Percentiles rank a stretch among this genome's conserved stretches.
Conservation (phyloP, 2,797 vertebrate species). For the Acrossocheilus wenchowensis region DNA sequence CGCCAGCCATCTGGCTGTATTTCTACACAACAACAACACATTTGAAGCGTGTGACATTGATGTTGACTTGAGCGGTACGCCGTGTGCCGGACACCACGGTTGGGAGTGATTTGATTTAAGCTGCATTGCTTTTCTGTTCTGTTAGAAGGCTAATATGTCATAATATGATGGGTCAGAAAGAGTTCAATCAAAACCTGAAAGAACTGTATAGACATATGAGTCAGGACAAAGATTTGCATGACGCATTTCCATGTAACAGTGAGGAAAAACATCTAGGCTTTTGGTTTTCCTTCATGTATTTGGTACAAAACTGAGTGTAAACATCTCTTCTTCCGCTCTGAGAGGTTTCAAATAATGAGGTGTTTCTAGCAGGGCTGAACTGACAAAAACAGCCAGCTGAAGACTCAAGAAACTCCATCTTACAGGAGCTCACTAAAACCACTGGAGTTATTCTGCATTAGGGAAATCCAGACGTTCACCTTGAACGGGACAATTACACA, state of each 20-base stretch:
- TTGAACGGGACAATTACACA: not conserved
- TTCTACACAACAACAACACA: conserved; percentile 21
- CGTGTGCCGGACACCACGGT: not conserved
- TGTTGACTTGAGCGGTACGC: conserved; percentile 12
- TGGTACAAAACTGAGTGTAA: conserved; percentile 3
- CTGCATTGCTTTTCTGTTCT: not conserved
- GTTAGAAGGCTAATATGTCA: not conserved
- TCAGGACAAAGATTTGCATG: not conserved
- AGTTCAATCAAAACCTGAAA: conserved; percentile 2
- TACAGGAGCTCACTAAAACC: not conserved
- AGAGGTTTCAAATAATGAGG: conserved; percentile 10
- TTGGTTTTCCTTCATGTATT: not conserved
- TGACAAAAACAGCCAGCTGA: conserved; percentile 7
- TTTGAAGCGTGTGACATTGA: conserved; percentile 7
- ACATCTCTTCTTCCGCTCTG: not conserved
- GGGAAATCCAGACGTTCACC: not conserved
- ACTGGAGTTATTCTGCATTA: not conserved
- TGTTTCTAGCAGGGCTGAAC: conserved; percentile 3
- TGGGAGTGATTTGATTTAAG: not conserved
- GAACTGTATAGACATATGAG: not conserved
- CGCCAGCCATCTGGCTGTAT: conserved; percentile 35
- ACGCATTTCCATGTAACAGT: not conserved
- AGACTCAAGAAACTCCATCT: conserved; percentile 17
- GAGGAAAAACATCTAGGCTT: conserved; percentile 1
- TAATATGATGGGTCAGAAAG: not conserved